A percentile compares a stretch with the other conserved stretches of the same genome.
These are phyloP conservation scores for Lethenteron reissneri DNA, from an alignment of 2,113 vertebrate genomes.

Conservation along the genomic window DNA sequence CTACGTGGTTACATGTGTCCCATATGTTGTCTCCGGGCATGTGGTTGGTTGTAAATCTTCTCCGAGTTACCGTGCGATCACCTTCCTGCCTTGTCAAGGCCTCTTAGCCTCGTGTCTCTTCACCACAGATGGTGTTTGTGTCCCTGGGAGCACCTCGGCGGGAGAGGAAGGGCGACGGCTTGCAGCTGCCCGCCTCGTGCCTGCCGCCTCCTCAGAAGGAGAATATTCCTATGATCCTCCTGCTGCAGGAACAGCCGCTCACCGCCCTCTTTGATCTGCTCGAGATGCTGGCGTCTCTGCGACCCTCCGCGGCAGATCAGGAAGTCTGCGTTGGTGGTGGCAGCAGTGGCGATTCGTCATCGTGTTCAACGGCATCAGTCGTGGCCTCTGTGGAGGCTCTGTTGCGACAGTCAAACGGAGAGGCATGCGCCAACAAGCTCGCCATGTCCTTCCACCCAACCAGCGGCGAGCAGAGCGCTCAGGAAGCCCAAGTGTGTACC, in stretches of 20 bases:
- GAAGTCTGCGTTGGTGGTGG: background rate
- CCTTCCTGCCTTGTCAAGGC: background rate
- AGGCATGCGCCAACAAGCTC: too few relatives aligned
- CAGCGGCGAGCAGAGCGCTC: too few relatives aligned
- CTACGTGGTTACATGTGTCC: too few relatives aligned
- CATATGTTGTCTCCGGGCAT: too few relatives aligned
- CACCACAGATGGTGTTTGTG: slow-evolving; percentile 90
- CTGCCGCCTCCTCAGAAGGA: slow-evolving; percentile 90
- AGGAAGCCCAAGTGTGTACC: too few relatives aligned
- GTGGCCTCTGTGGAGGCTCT: too few relatives aligned
- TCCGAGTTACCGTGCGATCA: background rate
- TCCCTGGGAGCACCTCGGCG: slow-evolving; percentile 80
- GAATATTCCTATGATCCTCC: slow-evolving; percentile 92
- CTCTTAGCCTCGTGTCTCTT: background rate
- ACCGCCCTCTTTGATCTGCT: slow-evolving; percentile 87
- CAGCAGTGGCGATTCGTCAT: too few relatives aligned
- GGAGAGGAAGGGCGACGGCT: slow-evolving; percentile 81
- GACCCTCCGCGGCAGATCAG: slow-evolving; percentile 51
- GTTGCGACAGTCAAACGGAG: too few relatives aligned
- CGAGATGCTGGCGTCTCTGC: slow-evolving; percentile 94
- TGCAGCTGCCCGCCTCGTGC: slow-evolving; percentile 89
- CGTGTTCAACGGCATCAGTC: too few relatives aligned
- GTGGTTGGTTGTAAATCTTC: too few relatives aligned
- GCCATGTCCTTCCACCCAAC: too few relatives aligned
- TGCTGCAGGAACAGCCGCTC: slow-evolving; percentile 88